Conservation (phyloP, 2,888 invertebrate species). For the Pterobdella sp. region DNA sequence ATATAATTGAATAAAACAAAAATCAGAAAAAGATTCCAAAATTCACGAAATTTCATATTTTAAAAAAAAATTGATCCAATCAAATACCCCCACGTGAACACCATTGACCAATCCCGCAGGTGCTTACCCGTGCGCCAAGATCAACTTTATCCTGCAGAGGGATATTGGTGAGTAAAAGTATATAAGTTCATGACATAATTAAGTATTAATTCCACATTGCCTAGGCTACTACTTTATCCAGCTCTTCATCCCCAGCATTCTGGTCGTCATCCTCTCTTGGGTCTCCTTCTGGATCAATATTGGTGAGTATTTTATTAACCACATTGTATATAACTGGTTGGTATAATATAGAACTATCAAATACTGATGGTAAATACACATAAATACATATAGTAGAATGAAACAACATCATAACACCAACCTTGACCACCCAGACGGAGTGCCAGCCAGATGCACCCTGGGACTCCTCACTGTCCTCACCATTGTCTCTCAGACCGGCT, state of each 20-base stretch:
- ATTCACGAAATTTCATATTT: not conserved
- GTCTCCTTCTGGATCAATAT: constrained; percentile 35
- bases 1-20: not conserved
- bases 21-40: not conserved
- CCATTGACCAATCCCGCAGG: constrained; percentile 25
- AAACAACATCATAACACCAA: not conserved
- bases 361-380: not conserved
- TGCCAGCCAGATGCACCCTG: constrained; percentile 77
- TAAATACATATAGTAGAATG: not conserved
- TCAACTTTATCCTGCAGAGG: constrained; percentile 36
- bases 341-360: no score
- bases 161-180: constrained; percentile 37
- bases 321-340: no score
- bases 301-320: no score
- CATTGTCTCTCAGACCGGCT: constrained; percentile 76
- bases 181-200: no score
- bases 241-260: constrained; percentile 37
- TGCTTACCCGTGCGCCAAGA: constrained; percentile 38
- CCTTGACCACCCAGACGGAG: constrained; percentile 61
- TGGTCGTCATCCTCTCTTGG: constrained; percentile 56
- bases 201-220: no score
- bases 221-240: constrained; percentile 38
- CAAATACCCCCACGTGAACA: not conserved
- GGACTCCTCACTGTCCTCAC: constrained; percentile 71
- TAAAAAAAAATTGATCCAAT: not conserved